These are phyloP conservation scores for Oncorhynchus tshawytscha DNA, from an alignment of 2,113 vertebrate genomes.

Conservation along the genomic window DNA sequence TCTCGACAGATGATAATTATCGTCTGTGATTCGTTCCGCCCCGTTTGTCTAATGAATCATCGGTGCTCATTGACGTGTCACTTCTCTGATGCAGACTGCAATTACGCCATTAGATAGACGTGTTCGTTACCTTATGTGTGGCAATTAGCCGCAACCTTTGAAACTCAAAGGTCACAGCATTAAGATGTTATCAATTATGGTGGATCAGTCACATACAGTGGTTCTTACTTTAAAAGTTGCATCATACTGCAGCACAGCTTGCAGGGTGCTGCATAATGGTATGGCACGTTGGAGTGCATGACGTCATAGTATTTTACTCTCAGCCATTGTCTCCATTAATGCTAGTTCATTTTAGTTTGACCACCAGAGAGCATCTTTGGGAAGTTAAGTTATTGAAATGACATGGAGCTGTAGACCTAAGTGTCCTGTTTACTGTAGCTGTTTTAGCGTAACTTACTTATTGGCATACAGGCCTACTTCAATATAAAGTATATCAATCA, in stretches of 20 bases:
- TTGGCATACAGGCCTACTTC: too few relatives aligned
- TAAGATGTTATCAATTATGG: slow-evolving; percentile 72
- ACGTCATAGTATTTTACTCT: too few relatives aligned
- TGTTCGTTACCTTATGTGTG: slow-evolving; percentile 65
- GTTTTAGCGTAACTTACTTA: too few relatives aligned
- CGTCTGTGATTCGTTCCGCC: slow-evolving; percentile 63
- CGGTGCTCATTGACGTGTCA: slow-evolving; percentile 27
- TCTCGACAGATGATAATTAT: slow-evolving; percentile 72
- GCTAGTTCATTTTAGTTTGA: background rate
- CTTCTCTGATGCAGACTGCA: slow-evolving; percentile 48
- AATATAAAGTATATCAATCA: too few relatives aligned
- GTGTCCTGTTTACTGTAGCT: too few relatives aligned
- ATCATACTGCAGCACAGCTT: too few relatives aligned
- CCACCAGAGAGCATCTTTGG: background rate
- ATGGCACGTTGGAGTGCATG: too few relatives aligned
- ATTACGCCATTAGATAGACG: slow-evolving; percentile 68
- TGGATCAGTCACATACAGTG: slow-evolving; percentile 41
- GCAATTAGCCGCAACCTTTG: slow-evolving; percentile 68
- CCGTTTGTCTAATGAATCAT: slow-evolving; percentile 57
- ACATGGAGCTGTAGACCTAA: too few relatives aligned
- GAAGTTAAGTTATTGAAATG: too few relatives aligned
- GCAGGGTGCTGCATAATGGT: too few relatives aligned
- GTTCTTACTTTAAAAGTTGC: too few relatives aligned
- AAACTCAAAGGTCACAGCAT: slow-evolving; percentile 68
- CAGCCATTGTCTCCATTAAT: background rate